Conservation (phyloP, 2,888 invertebrate species). For the Netelia melanura region DNA sequence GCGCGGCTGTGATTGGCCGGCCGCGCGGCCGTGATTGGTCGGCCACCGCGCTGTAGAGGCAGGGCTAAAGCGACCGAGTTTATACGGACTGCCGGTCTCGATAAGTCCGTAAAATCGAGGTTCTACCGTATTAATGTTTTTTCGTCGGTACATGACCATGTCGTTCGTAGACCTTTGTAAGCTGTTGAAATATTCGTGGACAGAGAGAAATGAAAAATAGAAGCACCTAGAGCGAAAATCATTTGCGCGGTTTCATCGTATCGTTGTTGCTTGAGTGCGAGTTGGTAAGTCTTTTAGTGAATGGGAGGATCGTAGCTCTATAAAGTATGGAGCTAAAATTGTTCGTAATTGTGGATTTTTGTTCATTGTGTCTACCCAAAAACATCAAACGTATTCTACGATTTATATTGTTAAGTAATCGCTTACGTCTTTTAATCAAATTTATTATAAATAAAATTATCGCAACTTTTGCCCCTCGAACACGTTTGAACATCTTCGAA, state of each 20-base stretch:
- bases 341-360: conserved; percentile 18
- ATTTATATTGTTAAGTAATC: no score
- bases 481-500: no score
- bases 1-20: no score
- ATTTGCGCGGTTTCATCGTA: background rate
- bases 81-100: no score
- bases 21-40: no score
- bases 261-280: background rate
- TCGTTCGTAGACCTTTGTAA: conserved; percentile 57
- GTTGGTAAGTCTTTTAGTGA: background rate
- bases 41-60: no score
- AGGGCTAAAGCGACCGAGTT: no score
- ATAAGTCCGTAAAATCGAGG: no score
- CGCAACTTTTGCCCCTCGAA: no score
- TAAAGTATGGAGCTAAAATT: conserved; percentile 15
- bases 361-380: background rate
- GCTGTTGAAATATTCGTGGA: conserved; percentile 6
- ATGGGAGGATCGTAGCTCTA: background rate
- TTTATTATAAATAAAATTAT: no score
- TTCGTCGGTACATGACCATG: conserved; percentile 26
- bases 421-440: no score
- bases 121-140: background rate
- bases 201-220: background rate
- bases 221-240: background rate
- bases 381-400: no score